Conservation (phyloP, 23 tunicate genomes). For the Trididemnum clinides region DNA sequence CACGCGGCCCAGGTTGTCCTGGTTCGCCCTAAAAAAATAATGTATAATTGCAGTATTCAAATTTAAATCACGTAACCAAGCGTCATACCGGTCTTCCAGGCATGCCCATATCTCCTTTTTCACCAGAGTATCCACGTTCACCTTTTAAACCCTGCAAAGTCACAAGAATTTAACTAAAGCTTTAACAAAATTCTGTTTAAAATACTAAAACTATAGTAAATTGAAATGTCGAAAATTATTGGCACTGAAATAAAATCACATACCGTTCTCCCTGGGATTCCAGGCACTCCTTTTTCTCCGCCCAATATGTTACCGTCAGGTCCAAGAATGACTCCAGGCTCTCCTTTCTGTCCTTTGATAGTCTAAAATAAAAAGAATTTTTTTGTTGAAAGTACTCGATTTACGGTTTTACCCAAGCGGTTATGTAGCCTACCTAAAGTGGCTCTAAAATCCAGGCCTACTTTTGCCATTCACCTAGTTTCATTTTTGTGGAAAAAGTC, state of each 20-base stretch:
- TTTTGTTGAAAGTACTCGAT: too few species aligned
- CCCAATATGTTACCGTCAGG: constrained; percentile 66
- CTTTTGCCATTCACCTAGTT: too few species aligned
- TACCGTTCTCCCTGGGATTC: constrained; percentile 33
- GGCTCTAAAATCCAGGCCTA: too few species aligned
- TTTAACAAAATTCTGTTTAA: not conserved
- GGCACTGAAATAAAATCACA: not conserved
- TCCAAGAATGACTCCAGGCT: constrained; percentile 69
- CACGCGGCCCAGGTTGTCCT: constrained; percentile 26
- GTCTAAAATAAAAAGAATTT: not conserved
- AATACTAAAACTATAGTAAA: not conserved
- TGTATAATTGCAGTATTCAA: not conserved
- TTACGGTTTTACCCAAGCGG: not conserved
- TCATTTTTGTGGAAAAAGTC: too few species aligned
- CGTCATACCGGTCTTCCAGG: constrained; percentile 82
- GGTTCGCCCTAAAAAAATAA: constrained; percentile 29
- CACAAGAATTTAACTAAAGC: not conserved
- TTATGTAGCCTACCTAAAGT: not conserved
- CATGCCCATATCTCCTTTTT: constrained; percentile 93
- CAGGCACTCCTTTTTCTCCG: constrained; percentile 19
- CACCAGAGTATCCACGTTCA: constrained; percentile 26
- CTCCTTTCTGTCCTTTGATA: constrained; percentile 79
- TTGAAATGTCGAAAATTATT: not conserved
- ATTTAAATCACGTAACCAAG: not conserved
- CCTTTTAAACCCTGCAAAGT: not conserved